phyloP scores from a whole-genome alignment of 2,797 vertebrate genomes.

The Brachymystax lenok region DNA sequence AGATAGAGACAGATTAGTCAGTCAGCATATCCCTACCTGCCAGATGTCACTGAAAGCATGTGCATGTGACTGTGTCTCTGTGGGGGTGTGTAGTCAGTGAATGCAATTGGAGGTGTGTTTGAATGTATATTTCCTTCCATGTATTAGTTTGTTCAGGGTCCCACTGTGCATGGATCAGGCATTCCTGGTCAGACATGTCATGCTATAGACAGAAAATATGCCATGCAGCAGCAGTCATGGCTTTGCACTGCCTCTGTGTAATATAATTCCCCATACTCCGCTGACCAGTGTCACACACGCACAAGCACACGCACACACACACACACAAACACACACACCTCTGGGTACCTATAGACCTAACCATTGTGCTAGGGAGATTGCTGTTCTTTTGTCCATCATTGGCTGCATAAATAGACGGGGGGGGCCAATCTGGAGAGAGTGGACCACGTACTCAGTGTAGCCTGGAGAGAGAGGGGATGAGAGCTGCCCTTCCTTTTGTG shows the following conservation, averaged over 20 bases:
- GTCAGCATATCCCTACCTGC: background rate
- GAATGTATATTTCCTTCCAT: background rate
- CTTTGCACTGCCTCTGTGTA: slow-evolving; percentile 35
- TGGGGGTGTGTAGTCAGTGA: background rate
- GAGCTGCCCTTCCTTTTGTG: slow-evolving; percentile 21
- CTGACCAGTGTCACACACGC: slow-evolving; percentile 30
- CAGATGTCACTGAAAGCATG: background rate
- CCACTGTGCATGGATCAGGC: background rate
- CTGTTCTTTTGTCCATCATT: background rate
- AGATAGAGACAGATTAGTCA: background rate
- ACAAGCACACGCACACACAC: background rate
- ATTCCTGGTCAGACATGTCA: background rate
- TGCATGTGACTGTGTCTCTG: background rate
- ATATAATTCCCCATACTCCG: background rate
- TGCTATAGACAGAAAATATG: slow-evolving; percentile 60
- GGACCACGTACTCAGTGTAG: background rate
- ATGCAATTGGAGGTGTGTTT: too few species aligned
- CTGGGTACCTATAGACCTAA: background rate
- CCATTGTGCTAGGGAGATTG: background rate
- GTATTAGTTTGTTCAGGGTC: background rate
- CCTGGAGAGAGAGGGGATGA: slow-evolving; percentile 18
- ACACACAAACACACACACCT: background rate
- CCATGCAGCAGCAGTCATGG: slow-evolving; percentile 67
- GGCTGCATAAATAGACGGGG: background rate
- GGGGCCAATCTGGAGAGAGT: slow-evolving; percentile 13